A percentile compares a stretch with the other conserved stretches of the same genome.
phyloP scores from a whole-genome alignment of 1,140 invertebrate species.

The Neodiprion pinetum region DNA sequence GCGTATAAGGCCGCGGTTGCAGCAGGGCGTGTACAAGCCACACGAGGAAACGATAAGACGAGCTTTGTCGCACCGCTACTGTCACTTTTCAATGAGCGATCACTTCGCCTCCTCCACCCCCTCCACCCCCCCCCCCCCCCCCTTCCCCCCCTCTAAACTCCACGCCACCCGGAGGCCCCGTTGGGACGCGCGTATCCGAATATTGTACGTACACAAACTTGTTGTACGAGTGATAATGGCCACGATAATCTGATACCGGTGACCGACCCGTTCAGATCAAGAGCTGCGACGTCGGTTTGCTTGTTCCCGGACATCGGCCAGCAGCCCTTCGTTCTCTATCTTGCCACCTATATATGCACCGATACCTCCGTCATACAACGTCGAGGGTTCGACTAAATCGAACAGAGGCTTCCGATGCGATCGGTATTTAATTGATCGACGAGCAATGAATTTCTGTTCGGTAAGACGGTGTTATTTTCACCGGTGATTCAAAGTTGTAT shows the following conservation, averaged over 20 bases:
- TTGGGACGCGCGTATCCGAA: not conserved
- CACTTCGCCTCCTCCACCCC: not conserved
- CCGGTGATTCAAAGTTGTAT: too few relatives aligned
- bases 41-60: not conserved
- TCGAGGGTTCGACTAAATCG: too few relatives aligned
- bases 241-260: not conserved
- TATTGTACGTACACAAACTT: not conserved
- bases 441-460: too few relatives aligned
- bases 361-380: not conserved
- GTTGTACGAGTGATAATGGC: slow-evolving; percentile 5
- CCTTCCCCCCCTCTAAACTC: too few relatives aligned
- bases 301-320: too few relatives aligned
- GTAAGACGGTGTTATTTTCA: too few relatives aligned
- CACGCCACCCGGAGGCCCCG: too few relatives aligned
- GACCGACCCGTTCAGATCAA: not conserved
- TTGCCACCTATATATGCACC: not conserved
- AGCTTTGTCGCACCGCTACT: slow-evolving; percentile 6
- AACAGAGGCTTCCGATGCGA: too few relatives aligned
- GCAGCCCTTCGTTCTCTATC: too few relatives aligned
- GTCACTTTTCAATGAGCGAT: slow-evolving; percentile 4
- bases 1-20: too few relatives aligned
- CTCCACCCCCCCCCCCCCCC: not conserved
- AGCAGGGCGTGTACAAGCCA: too few relatives aligned
- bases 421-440: too few relatives aligned
- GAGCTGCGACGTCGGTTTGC: not conserved